phyloP scores from a whole-genome alignment of 2,797 vertebrate species.

The Poecilia wingei region DNA sequence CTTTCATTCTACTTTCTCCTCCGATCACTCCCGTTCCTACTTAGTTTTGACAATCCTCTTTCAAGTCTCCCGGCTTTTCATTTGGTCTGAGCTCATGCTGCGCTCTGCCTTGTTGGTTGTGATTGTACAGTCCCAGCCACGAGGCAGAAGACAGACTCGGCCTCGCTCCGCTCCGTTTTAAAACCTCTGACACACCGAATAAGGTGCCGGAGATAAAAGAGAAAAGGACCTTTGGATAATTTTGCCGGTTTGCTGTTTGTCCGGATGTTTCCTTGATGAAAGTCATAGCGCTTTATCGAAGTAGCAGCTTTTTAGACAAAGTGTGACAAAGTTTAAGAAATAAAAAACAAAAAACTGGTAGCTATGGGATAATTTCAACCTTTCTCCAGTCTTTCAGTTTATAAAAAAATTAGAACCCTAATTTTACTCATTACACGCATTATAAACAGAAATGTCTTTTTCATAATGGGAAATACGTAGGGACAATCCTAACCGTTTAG shows the following conservation, averaged over 20 bases:
- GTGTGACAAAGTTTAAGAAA: background rate
- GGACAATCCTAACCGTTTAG: too few species aligned
- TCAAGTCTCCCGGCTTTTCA: conserved; percentile 49
- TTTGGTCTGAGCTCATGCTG: conserved; percentile 48
- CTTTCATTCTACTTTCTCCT: conserved; percentile 16
- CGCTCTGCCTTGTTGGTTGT: conserved; percentile 17
- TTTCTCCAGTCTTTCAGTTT: too few species aligned
- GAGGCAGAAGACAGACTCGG: conserved; percentile 33
- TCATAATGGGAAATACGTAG: too few species aligned
- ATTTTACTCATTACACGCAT: background rate
- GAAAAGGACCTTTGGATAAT: conserved; percentile 19
- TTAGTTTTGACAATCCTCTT: conserved; percentile 39
- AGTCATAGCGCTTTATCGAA: conserved; percentile 9
- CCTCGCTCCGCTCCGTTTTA: conserved; percentile 34
- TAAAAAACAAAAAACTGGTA: background rate
- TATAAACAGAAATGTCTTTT: background rate
- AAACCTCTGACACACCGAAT: conserved; percentile 37
- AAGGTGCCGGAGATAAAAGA: conserved; percentile 34
- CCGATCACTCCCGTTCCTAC: conserved; percentile 17
- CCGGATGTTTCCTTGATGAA: conserved; percentile 13
- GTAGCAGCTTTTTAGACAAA: background rate
- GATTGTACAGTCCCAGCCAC: conserved; percentile 48
- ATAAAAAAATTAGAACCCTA: too few species aligned
- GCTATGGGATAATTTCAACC: background rate
- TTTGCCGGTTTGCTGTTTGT: conserved; percentile 27